Evolutionary conservation across 2,797 vertebrate genomes (phyloP).

Genomic region (Buphagus erythrorhynchus): DNA sequence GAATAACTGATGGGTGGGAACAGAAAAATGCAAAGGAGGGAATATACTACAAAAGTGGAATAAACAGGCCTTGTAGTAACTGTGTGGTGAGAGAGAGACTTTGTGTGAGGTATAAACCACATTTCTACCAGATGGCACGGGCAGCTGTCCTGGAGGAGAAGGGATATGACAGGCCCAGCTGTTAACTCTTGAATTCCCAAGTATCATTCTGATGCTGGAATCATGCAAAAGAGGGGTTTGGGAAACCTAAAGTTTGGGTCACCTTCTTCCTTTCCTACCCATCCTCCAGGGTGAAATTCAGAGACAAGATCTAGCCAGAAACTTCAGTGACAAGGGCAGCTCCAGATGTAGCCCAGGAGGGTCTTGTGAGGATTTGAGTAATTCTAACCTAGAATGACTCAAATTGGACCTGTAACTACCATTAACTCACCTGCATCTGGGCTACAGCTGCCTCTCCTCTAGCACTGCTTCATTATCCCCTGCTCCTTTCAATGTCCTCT

Average conservation of each 20-base stretch:
- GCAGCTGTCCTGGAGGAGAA: not conserved
- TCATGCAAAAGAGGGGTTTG: not conserved
- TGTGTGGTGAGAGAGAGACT: not conserved
- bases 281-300: not conserved
- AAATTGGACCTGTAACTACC: not conserved
- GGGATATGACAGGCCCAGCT: not conserved
- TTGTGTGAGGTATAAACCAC: conserved; percentile 32
- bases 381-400: not conserved
- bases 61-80: not conserved
- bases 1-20: conserved; percentile 11
- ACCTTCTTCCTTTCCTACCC: not conserved
- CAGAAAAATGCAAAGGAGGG: not conserved
- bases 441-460: not conserved
- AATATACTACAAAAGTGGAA: not conserved
- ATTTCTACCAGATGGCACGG: conserved; percentile 9
- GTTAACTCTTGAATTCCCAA: not conserved
- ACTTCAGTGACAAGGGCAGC: not conserved
- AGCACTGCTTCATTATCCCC: not conserved
- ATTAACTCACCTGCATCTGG: not conserved
- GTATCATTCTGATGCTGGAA: not conserved
- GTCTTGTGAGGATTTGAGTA: not conserved
- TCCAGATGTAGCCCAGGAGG: not conserved
- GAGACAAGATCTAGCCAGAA: not conserved
- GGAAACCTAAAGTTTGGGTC: not conserved
- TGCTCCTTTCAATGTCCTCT: not conserved